These are phyloP conservation scores for Aphidius ervi DNA, from an alignment of 1,140 invertebrate species.

Conservation along the genomic window DNA sequence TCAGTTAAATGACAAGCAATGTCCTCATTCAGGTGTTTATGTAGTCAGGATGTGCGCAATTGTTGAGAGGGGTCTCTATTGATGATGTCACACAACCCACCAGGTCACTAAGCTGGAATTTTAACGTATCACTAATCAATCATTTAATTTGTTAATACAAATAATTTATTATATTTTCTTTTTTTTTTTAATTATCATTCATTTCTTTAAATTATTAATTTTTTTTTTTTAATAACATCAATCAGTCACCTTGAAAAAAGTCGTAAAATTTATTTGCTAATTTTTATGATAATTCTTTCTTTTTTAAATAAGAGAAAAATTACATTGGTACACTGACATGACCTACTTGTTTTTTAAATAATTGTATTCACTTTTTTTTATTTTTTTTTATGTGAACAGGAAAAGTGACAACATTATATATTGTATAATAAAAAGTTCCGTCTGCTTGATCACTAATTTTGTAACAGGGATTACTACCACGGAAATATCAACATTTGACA, in stretches of 20 bases:
- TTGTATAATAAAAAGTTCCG: conserved; percentile 10
- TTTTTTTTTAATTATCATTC: conserved; percentile 1
- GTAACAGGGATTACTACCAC: background rate
- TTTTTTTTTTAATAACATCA: no score
- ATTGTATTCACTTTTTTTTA: no score
- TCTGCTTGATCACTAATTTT: conserved; percentile 10
- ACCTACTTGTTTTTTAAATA: no score
- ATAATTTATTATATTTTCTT: conserved; percentile 4
- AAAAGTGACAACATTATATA: conserved; percentile 3
- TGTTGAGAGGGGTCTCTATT: background rate
- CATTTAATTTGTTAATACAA: conserved; percentile 1
- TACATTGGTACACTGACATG: no score
- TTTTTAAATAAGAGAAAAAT: no score
- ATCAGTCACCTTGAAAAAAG: no score
- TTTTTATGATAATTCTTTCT: no score
- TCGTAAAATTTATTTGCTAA: no score
- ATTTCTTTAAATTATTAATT: background rate
- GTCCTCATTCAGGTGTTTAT: background rate
- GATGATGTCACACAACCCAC: no score
- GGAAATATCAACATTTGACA: no score
- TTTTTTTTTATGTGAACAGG: background rate
- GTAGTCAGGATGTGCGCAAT: conserved; percentile 8
- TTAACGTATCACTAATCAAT: conserved; percentile 4
- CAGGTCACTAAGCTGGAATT: conserved; percentile 7
- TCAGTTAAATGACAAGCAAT: no score